Evolutionary conservation across 2,797 vertebrate genomes (phyloP).

Genomic region (Coilia nasus): DNA sequence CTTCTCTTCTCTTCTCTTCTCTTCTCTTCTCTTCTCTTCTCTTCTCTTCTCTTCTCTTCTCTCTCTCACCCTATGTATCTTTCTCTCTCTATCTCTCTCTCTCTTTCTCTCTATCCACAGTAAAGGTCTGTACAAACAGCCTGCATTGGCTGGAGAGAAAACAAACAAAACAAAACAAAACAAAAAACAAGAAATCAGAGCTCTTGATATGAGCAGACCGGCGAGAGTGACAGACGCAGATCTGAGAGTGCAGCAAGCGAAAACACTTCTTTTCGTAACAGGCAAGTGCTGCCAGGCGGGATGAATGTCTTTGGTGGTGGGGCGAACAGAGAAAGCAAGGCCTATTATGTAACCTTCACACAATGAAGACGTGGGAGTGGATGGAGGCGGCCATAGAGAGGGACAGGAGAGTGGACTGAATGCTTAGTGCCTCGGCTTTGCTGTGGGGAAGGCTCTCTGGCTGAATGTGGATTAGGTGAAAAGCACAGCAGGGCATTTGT

Average conservation of each 20-base stretch:
- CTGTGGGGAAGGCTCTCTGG: not conserved
- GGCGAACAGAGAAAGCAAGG: not conserved
- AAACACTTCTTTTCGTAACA: not conserved
- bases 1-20: not conserved
- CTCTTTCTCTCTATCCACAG: not conserved
- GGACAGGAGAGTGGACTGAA: conserved; percentile 39
- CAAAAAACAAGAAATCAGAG: not conserved
- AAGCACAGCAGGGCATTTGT: not conserved
- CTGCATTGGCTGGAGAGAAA: not conserved
- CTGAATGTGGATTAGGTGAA: not conserved
- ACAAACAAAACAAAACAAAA: not conserved
- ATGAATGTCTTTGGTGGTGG: not conserved
- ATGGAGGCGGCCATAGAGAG: conserved; percentile 43
- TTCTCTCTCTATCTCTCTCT: not conserved
- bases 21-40: not conserved
- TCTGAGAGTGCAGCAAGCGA: not conserved
- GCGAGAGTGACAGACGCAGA: not conserved
- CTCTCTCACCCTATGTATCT: too few relatives aligned
- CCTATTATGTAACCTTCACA: conserved; percentile 48
- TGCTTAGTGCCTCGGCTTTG: not conserved
- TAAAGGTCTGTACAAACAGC: not conserved
- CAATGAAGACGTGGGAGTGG: conserved; percentile 44
- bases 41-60: conserved; percentile 27
- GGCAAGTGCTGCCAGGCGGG: not conserved
- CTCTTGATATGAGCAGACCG: not conserved